Evolutionary conservation across 2,113 vertebrate species (phyloP).

Genomic region (Recurvirostra avosetta): DNA sequence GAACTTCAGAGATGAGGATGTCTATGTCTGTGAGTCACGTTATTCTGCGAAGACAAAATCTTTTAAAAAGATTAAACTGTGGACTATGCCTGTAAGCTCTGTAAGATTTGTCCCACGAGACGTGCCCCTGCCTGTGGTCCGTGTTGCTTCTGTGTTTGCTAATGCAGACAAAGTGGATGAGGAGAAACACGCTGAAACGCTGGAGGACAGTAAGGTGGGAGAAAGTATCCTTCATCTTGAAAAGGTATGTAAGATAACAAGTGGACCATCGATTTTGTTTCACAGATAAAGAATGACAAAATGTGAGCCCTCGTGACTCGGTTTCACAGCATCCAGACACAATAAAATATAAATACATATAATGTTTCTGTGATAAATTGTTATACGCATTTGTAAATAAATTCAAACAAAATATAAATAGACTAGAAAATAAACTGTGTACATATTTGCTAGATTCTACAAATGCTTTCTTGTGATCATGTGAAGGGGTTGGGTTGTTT

Average conservation of each 20-base stretch:
- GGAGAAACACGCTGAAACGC: conserved; percentile 81
- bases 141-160: conserved; percentile 97
- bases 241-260: conserved; percentile 67
- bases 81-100: conserved; percentile 96
- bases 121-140: conserved; percentile 91
- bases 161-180: conserved; percentile 85
- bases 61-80: conserved; percentile 99
- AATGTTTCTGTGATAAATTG: background rate
- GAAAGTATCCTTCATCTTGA: conserved; percentile 76
- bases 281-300: background rate
- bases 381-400: background rate
- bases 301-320: rapidly evolving
- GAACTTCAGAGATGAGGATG: conserved; percentile 89
- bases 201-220: conserved; percentile 83
- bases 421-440: background rate
- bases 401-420: background rate
- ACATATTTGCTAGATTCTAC: background rate
- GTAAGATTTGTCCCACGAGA: conserved; percentile 91
- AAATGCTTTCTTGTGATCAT: background rate
- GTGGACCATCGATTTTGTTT: background rate
- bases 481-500: background rate
- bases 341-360: background rate
- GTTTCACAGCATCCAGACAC: background rate
- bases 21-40: conserved; percentile 96
- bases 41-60: conserved; percentile 98